Evolutionary conservation across 2,888 invertebrate species (phyloP).

Genomic region (Melipona bicolor): DNA sequence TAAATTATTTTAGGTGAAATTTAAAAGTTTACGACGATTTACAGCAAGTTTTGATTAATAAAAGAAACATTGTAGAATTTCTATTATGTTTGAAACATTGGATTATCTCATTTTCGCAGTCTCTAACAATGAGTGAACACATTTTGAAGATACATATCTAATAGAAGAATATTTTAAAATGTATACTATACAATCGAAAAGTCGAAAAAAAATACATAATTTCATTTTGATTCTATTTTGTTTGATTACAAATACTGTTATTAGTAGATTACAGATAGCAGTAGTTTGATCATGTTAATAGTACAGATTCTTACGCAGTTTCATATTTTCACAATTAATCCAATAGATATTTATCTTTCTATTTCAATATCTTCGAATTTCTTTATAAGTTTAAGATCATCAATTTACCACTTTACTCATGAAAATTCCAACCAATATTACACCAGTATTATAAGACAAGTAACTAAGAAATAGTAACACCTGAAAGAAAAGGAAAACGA

Average conservation of each 20-base stretch:
- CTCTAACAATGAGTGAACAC: too few species aligned
- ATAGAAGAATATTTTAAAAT: not conserved
- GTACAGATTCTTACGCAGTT: not conserved
- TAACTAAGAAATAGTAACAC: not conserved
- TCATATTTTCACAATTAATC: not conserved
- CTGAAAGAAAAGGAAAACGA: not conserved
- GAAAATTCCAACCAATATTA: not conserved
- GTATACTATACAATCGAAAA: too few species aligned
- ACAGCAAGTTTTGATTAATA: too few species aligned
- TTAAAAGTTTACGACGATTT: not conserved
- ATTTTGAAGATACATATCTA: not conserved
- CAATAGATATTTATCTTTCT: too few species aligned
- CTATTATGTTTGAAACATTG: not conserved
- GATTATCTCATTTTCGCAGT: too few species aligned
- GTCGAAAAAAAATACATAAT: not conserved
- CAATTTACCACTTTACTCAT: not conserved
- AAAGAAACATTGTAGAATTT: not conserved
- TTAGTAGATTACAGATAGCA: not conserved
- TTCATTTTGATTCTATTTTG: not conserved
- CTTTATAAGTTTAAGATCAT: not conserved
- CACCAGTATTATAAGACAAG: too few species aligned
- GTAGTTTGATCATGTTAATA: too few species aligned
- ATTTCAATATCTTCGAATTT: too few species aligned
- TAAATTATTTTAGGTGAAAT: not conserved
- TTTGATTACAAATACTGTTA: too few species aligned